phyloP scores from a whole-genome alignment of 2,797 vertebrate species.

The Hozukius guyotensis region DNA sequence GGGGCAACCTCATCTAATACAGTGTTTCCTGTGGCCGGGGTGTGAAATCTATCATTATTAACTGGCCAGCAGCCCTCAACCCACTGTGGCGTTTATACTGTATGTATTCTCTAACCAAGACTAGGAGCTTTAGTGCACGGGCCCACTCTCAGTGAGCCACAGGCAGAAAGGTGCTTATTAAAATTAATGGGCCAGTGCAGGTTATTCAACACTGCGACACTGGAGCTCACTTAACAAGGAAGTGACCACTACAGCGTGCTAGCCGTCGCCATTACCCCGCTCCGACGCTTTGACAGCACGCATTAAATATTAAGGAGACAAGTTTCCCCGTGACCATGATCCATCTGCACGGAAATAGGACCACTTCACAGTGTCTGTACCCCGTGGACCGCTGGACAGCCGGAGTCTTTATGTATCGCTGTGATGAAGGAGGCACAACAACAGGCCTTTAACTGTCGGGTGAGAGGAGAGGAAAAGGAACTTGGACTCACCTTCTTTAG shows the following conservation, averaged over 20 bases:
- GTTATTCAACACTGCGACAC: constrained; percentile 63
- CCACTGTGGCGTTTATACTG: constrained; percentile 17
- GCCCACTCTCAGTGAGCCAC: constrained; percentile 37
- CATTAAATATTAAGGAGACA: constrained; percentile 69
- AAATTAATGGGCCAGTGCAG: constrained; percentile 73
- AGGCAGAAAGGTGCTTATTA: constrained; percentile 75
- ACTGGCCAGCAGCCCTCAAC: constrained; percentile 49
- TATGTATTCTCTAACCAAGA: constrained; percentile 32
- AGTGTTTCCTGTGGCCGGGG: constrained; percentile 29
- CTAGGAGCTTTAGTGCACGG: constrained; percentile 23
- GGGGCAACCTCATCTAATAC: constrained; percentile 26
- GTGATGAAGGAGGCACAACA: constrained; percentile 15
- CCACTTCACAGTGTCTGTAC: constrained; percentile 42
- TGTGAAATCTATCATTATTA: constrained; percentile 65
- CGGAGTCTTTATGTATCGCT: not conserved
- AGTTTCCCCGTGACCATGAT: constrained; percentile 60
- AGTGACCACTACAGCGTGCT: constrained; percentile 52
- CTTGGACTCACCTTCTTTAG: constrained; percentile 92
- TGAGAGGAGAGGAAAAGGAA: not conserved
- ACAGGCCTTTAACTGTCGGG: constrained; percentile 11
- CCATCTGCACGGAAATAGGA: constrained; percentile 51
- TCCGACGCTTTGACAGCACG: constrained; percentile 53
- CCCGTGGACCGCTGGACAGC: constrained; percentile 24
- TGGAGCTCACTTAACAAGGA: constrained; percentile 59
- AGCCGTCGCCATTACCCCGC: constrained; percentile 42